phyloP scores from a whole-genome alignment of 2,797 vertebrate genomes.

The Sebastes alutus region DNA sequence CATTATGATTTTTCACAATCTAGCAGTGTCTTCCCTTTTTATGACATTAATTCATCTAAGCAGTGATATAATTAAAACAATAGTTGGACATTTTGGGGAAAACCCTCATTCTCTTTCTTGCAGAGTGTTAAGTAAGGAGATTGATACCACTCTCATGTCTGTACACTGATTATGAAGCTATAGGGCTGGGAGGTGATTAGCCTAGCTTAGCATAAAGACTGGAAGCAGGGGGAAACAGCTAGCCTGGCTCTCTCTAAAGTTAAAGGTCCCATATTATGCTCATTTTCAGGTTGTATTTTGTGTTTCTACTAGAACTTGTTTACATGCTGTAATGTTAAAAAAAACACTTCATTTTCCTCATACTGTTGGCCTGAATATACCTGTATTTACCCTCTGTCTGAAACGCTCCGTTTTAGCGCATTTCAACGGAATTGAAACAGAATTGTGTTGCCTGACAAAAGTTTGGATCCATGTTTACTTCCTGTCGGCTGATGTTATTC shows the following conservation, averaged over 20 bases:
- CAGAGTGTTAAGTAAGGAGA: background rate
- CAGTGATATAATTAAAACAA: background rate
- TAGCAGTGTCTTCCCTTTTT: background rate
- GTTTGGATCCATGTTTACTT: too few species aligned
- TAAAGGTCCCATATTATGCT: background rate
- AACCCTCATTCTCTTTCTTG: background rate
- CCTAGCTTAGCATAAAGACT: background rate
- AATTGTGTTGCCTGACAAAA: fast-evolving
- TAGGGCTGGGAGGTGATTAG: background rate
- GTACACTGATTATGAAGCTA: background rate
- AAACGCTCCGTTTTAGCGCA: fast-evolving
- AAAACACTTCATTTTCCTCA: too few species aligned
- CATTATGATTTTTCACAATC: background rate
- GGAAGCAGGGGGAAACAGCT: background rate
- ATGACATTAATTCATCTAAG: background rate
- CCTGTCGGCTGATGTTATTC: too few species aligned
- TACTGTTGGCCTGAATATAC: too few species aligned
- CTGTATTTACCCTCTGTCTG: too few species aligned
- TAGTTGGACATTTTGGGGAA: background rate
- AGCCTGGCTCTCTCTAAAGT: background rate
- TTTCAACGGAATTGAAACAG: too few species aligned
- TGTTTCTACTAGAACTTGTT: too few species aligned
- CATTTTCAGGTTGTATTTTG: too few species aligned
- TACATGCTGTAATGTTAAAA: too few species aligned
- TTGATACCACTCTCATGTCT: too few species aligned